Evolutionary conservation across 1,140 invertebrate species (phyloP).

Genomic region (Bombus confusus): DNA sequence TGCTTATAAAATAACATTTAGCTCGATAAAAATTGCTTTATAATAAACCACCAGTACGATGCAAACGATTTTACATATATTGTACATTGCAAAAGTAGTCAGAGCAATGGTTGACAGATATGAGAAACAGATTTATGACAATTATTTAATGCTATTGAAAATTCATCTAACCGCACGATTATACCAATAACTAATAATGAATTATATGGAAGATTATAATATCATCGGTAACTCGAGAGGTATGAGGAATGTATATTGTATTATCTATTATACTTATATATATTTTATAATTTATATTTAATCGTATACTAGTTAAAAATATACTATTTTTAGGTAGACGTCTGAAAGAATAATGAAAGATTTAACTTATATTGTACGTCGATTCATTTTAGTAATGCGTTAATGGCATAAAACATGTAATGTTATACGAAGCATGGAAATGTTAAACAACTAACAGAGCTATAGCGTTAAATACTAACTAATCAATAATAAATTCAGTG

Average conservation of each 20-base stretch:
- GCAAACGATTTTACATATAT: conserved; percentile 56
- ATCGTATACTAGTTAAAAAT: conserved; percentile 62
- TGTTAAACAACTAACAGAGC: conserved; percentile 60
- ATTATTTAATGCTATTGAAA: conserved; percentile 58
- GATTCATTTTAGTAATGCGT: conserved; percentile 63
- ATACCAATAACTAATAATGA: conserved; percentile 57
- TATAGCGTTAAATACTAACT: conserved; percentile 64
- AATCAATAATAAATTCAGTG: conserved; percentile 74
- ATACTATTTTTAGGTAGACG: conserved; percentile 63
- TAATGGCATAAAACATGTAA: conserved; percentile 65
- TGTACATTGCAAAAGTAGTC: conserved; percentile 81
- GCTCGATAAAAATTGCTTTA: conserved; percentile 41
- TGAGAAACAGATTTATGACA: conserved; percentile 45
- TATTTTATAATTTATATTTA: conserved; percentile 77
- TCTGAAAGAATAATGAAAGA: conserved; percentile 47
- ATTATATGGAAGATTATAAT: conserved; percentile 35
- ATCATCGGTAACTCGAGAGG: conserved; percentile 55
- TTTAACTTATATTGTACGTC: conserved; percentile 58
- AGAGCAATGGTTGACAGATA: conserved; percentile 71
- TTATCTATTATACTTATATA: conserved; percentile 68
- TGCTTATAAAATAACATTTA: conserved; percentile 62
- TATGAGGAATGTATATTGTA: conserved; percentile 70
- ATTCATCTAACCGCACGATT: conserved; percentile 52
- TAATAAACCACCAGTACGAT: conserved; percentile 37
- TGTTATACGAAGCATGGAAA: conserved; percentile 57